Evolutionary conservation across 1,140 invertebrate genomes (phyloP).

Genomic region (Drosophila nigrodunni): DNA sequence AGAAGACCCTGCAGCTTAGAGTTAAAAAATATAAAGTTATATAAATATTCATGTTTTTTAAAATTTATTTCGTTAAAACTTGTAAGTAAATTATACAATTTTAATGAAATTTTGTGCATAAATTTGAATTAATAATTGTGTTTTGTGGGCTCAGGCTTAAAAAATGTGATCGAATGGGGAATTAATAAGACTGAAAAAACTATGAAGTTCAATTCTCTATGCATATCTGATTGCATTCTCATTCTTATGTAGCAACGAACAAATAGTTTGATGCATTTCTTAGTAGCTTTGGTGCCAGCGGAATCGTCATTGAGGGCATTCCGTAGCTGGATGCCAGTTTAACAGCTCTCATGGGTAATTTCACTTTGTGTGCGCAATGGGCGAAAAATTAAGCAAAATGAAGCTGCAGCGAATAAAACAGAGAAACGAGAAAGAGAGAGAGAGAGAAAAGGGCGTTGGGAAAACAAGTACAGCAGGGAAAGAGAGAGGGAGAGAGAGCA

Average conservation of each 20-base stretch:
- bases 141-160: too few species aligned
- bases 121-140: too few species aligned
- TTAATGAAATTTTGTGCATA: too few species aligned
- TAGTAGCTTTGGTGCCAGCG: conserved; percentile 14
- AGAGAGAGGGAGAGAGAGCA: conserved; percentile 9
- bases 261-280: conserved; percentile 59
- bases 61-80: too few species aligned
- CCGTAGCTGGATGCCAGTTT: conserved; percentile 19
- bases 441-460: conserved; percentile 12
- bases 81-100: too few species aligned
- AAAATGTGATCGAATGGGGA: too few species aligned
- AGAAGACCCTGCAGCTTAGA: too few species aligned
- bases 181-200: too few species aligned
- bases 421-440: background rate
- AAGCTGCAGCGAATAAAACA: conserved; percentile 29
- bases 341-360: conserved; percentile 60
- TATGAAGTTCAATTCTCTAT: background rate
- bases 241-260: conserved; percentile 46
- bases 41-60: too few species aligned
- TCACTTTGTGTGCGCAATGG: conserved; percentile 68
- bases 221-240: conserved; percentile 7
- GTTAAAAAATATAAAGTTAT: too few species aligned
- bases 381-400: conserved; percentile 61
- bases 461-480: conserved; percentile 25
- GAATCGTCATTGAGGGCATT: conserved; percentile 22